Percentiles rank a stretch among this genome's conserved stretches.
Evolutionary conservation across 1,140 invertebrate species (phyloP).

Genomic region (Branchinecta lindahli): DNA sequence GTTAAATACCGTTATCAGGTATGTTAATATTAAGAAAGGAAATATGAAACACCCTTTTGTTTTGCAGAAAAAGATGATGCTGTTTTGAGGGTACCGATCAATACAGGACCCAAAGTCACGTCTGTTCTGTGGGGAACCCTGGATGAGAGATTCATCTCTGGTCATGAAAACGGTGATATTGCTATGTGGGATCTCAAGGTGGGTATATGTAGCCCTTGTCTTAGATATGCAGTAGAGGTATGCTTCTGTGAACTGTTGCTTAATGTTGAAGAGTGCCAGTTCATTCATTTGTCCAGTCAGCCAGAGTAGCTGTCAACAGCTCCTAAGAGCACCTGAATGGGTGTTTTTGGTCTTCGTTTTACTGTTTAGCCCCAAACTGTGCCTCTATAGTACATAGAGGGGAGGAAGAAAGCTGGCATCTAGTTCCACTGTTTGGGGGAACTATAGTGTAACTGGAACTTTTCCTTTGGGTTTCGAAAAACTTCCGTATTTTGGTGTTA

Average conservation of each 20-base stretch:
- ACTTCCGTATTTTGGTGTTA: too few relatives aligned
- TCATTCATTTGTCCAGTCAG: neutral
- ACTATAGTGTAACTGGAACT: too few relatives aligned
- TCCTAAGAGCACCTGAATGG: neutral
- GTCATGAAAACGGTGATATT: constrained; percentile 84
- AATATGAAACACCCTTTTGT: neutral
- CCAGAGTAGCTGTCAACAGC: too few relatives aligned
- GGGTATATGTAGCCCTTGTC: constrained; percentile 25
- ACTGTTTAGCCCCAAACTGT: neutral
- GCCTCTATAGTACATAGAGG: neutral
- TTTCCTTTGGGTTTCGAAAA: too few relatives aligned
- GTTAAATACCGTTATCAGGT: too few relatives aligned
- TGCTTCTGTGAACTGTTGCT: too few relatives aligned
- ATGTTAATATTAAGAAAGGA: too few relatives aligned
- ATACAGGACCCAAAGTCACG: constrained; percentile 56
- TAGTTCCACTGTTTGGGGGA: too few relatives aligned
- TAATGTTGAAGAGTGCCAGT: too few relatives aligned
- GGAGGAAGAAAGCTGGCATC: neutral
- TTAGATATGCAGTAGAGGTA: neutral
- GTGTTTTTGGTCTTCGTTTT: too few relatives aligned
- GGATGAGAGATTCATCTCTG: constrained; percentile 81
- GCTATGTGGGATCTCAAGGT: constrained; percentile 79
- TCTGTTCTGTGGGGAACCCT: constrained; percentile 80
- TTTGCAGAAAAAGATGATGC: constrained; percentile 33
- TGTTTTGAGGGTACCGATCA: constrained; percentile 44